These are phyloP conservation scores for Megaceryle torquata DNA, from an alignment of 2,113 vertebrate species.

Conservation along the genomic window DNA sequence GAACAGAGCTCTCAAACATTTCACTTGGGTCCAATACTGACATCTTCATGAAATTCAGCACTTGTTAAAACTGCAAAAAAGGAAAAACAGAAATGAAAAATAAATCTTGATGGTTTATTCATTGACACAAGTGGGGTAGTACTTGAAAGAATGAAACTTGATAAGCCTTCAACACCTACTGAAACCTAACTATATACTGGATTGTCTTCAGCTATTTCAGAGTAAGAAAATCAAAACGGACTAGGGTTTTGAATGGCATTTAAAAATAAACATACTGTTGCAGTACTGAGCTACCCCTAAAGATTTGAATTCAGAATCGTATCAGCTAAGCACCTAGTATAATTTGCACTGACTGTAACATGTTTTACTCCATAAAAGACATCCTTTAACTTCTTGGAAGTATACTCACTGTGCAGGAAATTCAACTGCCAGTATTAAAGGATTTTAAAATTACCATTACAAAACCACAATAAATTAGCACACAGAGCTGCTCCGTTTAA, in stretches of 20 bases:
- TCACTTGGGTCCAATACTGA: background rate
- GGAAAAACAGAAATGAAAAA: background rate
- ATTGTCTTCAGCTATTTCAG: background rate
- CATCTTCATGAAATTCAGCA: background rate
- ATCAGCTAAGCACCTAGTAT: background rate
- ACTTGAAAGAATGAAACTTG: background rate
- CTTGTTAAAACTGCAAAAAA: background rate
- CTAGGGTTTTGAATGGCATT: background rate
- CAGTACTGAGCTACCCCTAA: background rate
- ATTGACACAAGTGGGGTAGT: background rate
- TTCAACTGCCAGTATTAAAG: background rate
- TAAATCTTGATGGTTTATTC: background rate
- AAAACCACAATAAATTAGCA: background rate
- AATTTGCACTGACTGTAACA: background rate
- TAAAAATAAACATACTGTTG: background rate
- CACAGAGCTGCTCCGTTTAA: background rate
- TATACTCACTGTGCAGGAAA: background rate
- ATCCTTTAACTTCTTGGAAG: background rate
- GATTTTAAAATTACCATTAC: constrained; percentile 8
- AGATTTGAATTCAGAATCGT: background rate
- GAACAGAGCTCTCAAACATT: background rate
- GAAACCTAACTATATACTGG: fast-evolving
- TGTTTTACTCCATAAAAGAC: background rate
- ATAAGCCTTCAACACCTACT: background rate
- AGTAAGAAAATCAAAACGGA: background rate